phyloP scores from a whole-genome alignment of 2,113 vertebrate species.

The Antechinus flavipes region DNA sequence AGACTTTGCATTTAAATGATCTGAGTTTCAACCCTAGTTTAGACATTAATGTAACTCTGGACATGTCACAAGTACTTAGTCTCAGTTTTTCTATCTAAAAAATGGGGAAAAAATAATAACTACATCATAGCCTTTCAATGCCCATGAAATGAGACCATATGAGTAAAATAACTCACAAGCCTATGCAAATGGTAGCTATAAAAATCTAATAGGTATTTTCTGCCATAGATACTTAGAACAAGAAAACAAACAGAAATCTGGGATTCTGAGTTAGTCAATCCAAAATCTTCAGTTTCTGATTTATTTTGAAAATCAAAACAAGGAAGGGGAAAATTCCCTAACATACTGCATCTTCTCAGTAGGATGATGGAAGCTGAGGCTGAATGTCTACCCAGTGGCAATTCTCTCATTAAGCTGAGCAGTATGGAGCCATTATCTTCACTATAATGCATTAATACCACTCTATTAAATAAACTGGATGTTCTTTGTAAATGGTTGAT shows the following conservation, averaged over 20 bases:
- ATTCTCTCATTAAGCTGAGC: slow-evolving; percentile 52
- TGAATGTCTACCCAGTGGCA: slow-evolving; percentile 55
- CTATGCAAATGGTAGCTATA: background rate
- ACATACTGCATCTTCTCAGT: slow-evolving; percentile 48
- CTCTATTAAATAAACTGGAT: slow-evolving; percentile 62
- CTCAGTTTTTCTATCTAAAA: background rate
- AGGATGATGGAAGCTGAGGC: slow-evolving; percentile 27
- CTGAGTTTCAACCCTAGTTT: background rate
- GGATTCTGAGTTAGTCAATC: background rate
- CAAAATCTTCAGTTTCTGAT: background rate
- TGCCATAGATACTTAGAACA: background rate
- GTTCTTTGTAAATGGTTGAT: slow-evolving; percentile 60
- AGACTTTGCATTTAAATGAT: background rate
- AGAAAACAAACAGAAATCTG: background rate
- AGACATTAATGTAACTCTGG: background rate
- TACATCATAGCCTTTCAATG: background rate
- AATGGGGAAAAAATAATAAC: background rate
- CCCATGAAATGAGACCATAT: background rate
- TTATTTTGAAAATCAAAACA: background rate
- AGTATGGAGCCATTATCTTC: slow-evolving; percentile 58
- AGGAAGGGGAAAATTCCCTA: background rate
- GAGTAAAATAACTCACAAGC: background rate
- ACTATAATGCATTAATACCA: slow-evolving; percentile 54
- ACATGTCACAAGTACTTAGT: background rate
- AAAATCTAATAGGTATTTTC: background rate